A percentile compares a stretch with the other conserved stretches of the same genome.
These are phyloP conservation scores for Protosalanx chinensis DNA, from an alignment of 2,797 vertebrate genomes.

Conservation along the genomic window DNA sequence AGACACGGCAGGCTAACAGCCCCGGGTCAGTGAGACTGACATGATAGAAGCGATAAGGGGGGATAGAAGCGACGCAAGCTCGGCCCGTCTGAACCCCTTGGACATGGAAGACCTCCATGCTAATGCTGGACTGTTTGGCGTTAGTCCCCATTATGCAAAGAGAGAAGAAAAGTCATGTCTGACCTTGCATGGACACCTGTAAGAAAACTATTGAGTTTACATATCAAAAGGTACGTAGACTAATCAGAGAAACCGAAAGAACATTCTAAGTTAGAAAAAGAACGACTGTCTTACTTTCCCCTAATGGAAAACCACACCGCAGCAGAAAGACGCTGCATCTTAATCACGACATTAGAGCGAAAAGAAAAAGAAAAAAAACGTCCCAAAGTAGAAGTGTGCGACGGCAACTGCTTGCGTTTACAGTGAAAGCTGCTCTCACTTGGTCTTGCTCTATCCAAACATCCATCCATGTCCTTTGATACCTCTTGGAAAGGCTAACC, in stretches of 20 bases:
- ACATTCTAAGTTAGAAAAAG: background rate
- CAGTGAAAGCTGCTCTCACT: slow-evolving; percentile 20
- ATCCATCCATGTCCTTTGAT: slow-evolving; percentile 56
- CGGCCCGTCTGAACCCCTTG: background rate
- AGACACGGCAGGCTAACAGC: slow-evolving; percentile 11
- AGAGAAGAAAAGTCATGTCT: background rate
- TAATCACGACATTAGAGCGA: background rate
- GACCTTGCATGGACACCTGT: background rate
- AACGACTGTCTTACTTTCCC: background rate
- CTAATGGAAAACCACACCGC: background rate
- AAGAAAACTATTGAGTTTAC: background rate
- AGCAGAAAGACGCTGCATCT: background rate
- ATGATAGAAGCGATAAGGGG: background rate
- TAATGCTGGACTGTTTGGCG: background rate
- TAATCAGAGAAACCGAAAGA: background rate
- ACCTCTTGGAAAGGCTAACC: slow-evolving; percentile 50
- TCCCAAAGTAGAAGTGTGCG: slow-evolving; percentile 10
- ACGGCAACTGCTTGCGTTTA: slow-evolving; percentile 35
- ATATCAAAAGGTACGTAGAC: background rate
- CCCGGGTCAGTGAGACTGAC: slow-evolving; percentile 8
- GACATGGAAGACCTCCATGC: slow-evolving; percentile 15
- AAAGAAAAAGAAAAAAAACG: background rate
- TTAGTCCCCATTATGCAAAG: background rate
- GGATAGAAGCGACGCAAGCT: background rate
- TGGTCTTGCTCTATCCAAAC: slow-evolving; percentile 27